Evolutionary conservation across 2,888 invertebrate species (phyloP).

Genomic region (Selenia dentaria): DNA sequence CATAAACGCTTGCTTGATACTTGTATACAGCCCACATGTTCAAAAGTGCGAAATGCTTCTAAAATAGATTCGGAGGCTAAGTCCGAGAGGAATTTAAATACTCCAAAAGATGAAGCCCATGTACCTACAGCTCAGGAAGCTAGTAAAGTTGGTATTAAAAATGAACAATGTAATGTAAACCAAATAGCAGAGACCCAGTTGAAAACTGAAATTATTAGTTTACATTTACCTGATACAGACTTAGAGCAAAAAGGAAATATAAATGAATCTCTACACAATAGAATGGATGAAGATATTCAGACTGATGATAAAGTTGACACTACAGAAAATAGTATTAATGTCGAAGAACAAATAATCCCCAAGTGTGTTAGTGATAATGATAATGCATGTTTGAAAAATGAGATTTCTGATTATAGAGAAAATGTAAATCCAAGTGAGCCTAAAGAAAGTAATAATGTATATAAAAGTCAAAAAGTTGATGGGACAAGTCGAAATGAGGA

Average conservation of each 20-base stretch:
- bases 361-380: constrained; percentile 65
- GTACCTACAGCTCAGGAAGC: constrained; percentile 51
- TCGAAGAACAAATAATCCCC: constrained; percentile 57
- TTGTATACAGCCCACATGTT: constrained; percentile 53
- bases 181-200: constrained; percentile 44
- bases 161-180: constrained; percentile 49
- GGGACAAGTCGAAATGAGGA: constrained; percentile 63
- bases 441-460: constrained; percentile 70
- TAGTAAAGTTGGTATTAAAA: constrained; percentile 49
- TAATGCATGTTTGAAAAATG: constrained; percentile 70
- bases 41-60: constrained; percentile 56
- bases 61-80: constrained; percentile 60
- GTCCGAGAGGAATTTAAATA: constrained; percentile 55
- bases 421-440: constrained; percentile 79
- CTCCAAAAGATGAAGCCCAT: constrained; percentile 62
- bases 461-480: constrained; percentile 68
- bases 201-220: constrained; percentile 44
- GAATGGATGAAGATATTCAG: constrained; percentile 46
- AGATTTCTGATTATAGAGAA: constrained; percentile 79
- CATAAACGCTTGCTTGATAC: constrained; percentile 83
- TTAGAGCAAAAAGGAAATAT: constrained; percentile 55
- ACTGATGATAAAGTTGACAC: constrained; percentile 46
- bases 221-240: constrained; percentile 47
- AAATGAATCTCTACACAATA: constrained; percentile 69
- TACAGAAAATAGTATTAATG: constrained; percentile 46